These are phyloP conservation scores for Drosophila novamexicana DNA, from an alignment of 1,140 invertebrate genomes.

Conservation along the genomic window DNA sequence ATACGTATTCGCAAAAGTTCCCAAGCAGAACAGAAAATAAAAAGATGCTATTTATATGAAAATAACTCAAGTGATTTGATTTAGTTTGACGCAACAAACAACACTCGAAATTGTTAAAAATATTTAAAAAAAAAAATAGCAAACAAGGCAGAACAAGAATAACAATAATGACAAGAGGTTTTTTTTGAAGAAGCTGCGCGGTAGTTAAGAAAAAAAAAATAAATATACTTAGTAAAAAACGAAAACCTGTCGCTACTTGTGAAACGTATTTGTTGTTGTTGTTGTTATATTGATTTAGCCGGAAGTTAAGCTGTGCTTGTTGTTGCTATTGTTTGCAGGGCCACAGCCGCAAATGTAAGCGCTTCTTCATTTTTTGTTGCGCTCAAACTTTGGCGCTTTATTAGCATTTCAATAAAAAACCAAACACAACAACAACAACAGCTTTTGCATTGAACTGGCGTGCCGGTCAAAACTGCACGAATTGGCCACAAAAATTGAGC, in stretches of 20 bases:
- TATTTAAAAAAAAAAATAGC: slow-evolving; percentile 15
- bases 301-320: slow-evolving; percentile 37
- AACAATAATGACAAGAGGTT: slow-evolving; percentile 50
- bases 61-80: slow-evolving; percentile 78
- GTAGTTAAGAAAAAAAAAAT: not conserved
- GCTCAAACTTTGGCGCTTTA: slow-evolving; percentile 45
- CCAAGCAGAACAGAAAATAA: slow-evolving; percentile 25
- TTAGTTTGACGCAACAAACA: slow-evolving; percentile 60
- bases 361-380: slow-evolving; percentile 9
- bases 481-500: slow-evolving; percentile 56
- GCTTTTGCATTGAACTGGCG: slow-evolving; percentile 38
- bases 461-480: slow-evolving; percentile 49
- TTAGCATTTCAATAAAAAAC: slow-evolving; percentile 45
- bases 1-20: slow-evolving; percentile 19
- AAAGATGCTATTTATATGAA: slow-evolving; percentile 48
- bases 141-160: slow-evolving; percentile 10
- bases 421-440: slow-evolving; percentile 28
- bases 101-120: slow-evolving; percentile 53
- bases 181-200: slow-evolving; percentile 58
- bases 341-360: slow-evolving; percentile 6
- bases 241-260: slow-evolving; percentile 51
- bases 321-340: slow-evolving; percentile 32
- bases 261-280: slow-evolving; percentile 20
- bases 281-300: slow-evolving; percentile 29
- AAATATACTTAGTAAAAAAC: not conserved